Conservation (phyloP, 2,113 vertebrate genomes). For the Dryoscopus gambensis region DNA sequence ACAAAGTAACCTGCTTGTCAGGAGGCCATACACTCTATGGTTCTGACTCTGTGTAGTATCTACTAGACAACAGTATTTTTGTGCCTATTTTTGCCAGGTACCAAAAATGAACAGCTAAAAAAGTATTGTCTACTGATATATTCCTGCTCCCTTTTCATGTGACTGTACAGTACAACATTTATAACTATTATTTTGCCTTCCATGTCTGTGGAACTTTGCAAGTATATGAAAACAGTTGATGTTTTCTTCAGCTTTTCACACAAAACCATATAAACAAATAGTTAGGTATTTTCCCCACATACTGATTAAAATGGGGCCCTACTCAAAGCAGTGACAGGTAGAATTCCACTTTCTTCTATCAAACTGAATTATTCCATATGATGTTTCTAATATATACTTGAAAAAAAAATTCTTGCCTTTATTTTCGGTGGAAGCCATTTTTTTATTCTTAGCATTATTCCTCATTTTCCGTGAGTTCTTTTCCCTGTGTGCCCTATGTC, state of each 20-base stretch:
- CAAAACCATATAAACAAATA: not conserved
- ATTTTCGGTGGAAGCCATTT: not conserved
- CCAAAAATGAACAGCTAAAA: not conserved
- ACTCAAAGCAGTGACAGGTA: not conserved
- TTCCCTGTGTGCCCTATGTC: not conserved
- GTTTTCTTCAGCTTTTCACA: not conserved
- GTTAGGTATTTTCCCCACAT: not conserved
- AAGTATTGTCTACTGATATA: not conserved
- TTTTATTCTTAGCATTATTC: not conserved
- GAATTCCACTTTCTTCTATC: not conserved
- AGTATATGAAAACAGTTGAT: not conserved
- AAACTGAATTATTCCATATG: not conserved
- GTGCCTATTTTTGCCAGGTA: not conserved
- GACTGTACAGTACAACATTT: not conserved
- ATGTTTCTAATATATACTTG: not conserved
- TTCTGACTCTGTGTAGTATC: not conserved
- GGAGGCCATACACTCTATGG: not conserved
- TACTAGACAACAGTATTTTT: not conserved
- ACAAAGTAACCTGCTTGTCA: not conserved
- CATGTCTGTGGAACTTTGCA: not conserved
- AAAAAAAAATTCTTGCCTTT: not conserved
- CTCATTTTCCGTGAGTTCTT: not conserved
- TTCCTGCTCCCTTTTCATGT: not conserved
- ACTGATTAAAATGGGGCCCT: not conserved
- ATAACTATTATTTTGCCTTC: not conserved